Percentiles rank a stretch among this genome's conserved stretches.
Conservation (phyloP, 2,888 invertebrate species). For the Liposcelis brunnea region DNA sequence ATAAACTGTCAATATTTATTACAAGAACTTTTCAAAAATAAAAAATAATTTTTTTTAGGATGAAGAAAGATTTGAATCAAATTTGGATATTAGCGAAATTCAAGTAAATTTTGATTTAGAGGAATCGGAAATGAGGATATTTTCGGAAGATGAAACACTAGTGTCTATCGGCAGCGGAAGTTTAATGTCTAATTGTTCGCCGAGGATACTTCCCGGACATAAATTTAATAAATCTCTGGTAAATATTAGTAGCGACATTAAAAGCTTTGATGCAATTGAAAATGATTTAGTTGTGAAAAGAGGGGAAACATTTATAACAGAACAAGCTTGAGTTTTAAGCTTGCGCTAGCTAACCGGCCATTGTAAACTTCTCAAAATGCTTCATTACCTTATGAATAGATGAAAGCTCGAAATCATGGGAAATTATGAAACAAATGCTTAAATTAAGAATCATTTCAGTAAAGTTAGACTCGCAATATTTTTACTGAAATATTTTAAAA, state of each 20-base stretch:
- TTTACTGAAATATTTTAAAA: too few relatives aligned
- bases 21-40: not conserved
- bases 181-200: slow-evolving; percentile 13
- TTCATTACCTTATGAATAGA: too few relatives aligned
- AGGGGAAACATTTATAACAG: too few relatives aligned
- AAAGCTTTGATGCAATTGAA: too few relatives aligned
- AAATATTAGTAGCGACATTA: slow-evolving; percentile 10
- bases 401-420: too few relatives aligned
- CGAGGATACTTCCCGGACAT: slow-evolving; percentile 4
- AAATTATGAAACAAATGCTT: too few relatives aligned
- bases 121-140: slow-evolving; percentile 70
- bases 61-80: slow-evolving; percentile 17
- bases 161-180: slow-evolving; percentile 24
- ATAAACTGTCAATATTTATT: not conserved
- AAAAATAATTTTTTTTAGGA: slow-evolving; percentile 9
- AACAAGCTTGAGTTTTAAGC: too few relatives aligned
- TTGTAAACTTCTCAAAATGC: too few relatives aligned
- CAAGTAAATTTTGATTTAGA: slow-evolving; percentile 68
- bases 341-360: too few relatives aligned
- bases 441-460: too few relatives aligned
- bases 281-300: too few relatives aligned
- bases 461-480: too few relatives aligned
- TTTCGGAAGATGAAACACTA: slow-evolving; percentile 68
- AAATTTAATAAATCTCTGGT: slow-evolving; percentile 1
- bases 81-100: slow-evolving; percentile 63